Conservation (phyloP, 2,797 vertebrate genomes). For the Falco columbarius region DNA sequence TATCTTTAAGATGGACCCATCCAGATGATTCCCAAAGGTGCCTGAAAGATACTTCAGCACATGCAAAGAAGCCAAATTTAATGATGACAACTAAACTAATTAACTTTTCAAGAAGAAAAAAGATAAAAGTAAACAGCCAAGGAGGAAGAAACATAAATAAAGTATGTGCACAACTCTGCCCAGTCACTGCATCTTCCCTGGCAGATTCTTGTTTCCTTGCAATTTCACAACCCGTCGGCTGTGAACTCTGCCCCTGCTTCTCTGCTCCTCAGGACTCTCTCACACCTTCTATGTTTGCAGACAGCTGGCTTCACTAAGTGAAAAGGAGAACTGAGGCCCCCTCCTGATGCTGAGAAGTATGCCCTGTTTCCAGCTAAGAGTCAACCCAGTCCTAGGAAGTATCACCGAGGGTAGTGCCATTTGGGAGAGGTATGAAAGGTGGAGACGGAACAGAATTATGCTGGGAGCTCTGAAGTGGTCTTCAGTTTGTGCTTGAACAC, state of each 20-base stretch:
- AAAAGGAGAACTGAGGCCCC: not conserved
- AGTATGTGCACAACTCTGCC: not conserved
- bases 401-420: not conserved
- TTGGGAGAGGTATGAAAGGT: not conserved
- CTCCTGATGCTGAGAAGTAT: not conserved
- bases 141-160: not conserved
- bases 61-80: not conserved
- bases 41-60: not conserved
- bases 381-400: not conserved
- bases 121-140: not conserved
- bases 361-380: not conserved
- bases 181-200: not conserved
- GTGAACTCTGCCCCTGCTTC: not conserved
- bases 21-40: not conserved
- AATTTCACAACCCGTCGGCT: not conserved
- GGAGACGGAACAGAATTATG: not conserved
- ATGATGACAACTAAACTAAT: not conserved
- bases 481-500: not conserved
- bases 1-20: not conserved
- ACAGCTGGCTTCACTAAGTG: not conserved
- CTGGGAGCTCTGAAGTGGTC: not conserved
- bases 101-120: not conserved
- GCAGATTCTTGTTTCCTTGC: fast-evolving
- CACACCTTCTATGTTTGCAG: not conserved
- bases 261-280: not conserved